Conservation (phyloP, 2,888 invertebrate species). For the Heliconius aoede region DNA sequence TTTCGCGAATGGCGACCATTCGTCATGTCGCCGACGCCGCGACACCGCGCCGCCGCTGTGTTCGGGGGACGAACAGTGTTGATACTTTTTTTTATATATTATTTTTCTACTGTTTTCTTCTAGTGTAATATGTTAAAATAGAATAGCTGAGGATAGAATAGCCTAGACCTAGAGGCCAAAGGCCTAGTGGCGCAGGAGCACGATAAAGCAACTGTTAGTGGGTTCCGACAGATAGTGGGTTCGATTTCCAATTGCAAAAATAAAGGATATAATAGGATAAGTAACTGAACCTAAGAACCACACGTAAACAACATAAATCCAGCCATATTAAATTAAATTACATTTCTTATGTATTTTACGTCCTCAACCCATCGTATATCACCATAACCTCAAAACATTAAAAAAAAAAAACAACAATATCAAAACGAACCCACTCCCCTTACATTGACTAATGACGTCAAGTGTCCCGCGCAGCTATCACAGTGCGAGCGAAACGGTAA, state of each 20-base stretch:
- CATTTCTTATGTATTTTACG: too few relatives aligned
- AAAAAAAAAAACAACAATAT: conserved; percentile 50
- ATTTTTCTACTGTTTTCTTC: not conserved
- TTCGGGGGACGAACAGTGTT: conserved; percentile 51
- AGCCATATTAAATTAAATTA: too few relatives aligned
- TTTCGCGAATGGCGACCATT: conserved; percentile 65
- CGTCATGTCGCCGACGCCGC: conserved; percentile 80
- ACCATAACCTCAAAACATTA: too few relatives aligned
- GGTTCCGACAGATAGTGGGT: too few relatives aligned
- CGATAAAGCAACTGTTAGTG: too few relatives aligned
- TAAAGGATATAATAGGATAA: too few relatives aligned
- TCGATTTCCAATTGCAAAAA: too few relatives aligned
- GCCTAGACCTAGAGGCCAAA: too few relatives aligned
- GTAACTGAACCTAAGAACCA: too few relatives aligned
- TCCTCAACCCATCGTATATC: too few relatives aligned
- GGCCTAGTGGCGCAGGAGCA: too few relatives aligned
- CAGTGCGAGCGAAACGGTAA: conserved; percentile 54
- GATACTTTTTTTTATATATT: conserved; percentile 57
- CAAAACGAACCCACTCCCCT: conserved; percentile 53
- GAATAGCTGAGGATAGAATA: not conserved
- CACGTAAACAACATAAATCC: too few relatives aligned
- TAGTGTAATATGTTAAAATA: not conserved
- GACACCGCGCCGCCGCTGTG: conserved; percentile 67
- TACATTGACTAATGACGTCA: conserved; percentile 80
- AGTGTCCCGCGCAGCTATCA: conserved; percentile 80